A percentile compares a stretch with the other conserved stretches of the same genome.
phyloP scores from a whole-genome alignment of 2,797 vertebrate genomes.

The Micromesistius poutassou region DNA sequence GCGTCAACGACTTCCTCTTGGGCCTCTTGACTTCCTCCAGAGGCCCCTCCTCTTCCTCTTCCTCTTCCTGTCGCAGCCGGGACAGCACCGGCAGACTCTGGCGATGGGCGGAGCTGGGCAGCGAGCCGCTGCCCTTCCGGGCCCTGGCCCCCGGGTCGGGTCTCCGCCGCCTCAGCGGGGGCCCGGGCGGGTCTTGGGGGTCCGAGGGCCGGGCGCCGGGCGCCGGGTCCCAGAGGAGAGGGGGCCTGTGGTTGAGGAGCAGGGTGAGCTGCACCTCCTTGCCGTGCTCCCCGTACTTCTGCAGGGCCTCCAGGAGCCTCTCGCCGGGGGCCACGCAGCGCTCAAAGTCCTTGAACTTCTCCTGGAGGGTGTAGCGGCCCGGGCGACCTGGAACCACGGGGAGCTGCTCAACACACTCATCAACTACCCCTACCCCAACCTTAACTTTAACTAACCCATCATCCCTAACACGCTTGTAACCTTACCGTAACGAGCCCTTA shows the following conservation, averaged over 20 bases:
- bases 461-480: background rate
- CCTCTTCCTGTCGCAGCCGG: conserved; percentile 46
- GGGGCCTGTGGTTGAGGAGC: conserved; percentile 56
- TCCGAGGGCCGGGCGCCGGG: conserved; percentile 32
- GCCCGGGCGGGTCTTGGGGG: conserved; percentile 55
- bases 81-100: conserved; percentile 72
- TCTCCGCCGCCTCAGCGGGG: conserved; percentile 62
- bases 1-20: conserved; percentile 76
- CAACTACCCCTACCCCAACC: background rate
- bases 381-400: conserved; percentile 62
- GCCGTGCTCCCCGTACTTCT: conserved; percentile 73
- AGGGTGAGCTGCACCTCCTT: conserved; percentile 75
- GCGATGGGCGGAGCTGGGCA: conserved; percentile 50
- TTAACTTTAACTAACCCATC: background rate
- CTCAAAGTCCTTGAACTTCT: conserved; percentile 77
- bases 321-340: conserved; percentile 70
- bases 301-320: conserved; percentile 66
- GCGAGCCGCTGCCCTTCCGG: conserved; percentile 44
- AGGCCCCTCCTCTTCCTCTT: conserved; percentile 51
- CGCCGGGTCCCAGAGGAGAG: conserved; percentile 40
- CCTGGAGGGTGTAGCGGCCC: conserved; percentile 74
- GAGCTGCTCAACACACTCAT: background rate
- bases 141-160: conserved; percentile 51
- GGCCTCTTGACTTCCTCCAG: conserved; percentile 61
- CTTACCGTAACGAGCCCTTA: background rate